phyloP scores from a whole-genome alignment of 2,113 vertebrate species.

The Psammodynastes pulverulentus region DNA sequence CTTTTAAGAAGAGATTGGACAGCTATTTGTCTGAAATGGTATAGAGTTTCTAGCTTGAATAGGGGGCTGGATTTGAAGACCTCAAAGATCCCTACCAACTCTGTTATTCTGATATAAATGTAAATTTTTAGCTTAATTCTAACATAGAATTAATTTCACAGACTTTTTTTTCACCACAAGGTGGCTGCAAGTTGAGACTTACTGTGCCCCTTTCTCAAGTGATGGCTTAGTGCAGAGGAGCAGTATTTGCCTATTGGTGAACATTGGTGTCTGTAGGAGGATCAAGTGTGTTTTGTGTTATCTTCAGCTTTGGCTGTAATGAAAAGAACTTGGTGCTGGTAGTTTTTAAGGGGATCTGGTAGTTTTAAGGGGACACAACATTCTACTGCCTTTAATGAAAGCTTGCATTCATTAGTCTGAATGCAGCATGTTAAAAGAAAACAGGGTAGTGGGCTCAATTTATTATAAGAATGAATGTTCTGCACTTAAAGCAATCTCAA shows the following conservation, averaged over 20 bases:
- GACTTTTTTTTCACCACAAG: not conserved
- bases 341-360: not conserved
- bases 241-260: not conserved
- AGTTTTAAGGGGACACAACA: not conserved
- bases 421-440: not conserved
- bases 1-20: too few relatives aligned
- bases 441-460: not conserved
- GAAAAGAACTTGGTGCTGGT: not conserved
- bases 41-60: not conserved
- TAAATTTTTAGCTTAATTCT: not conserved
- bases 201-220: not conserved
- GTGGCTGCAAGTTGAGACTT: not conserved
- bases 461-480: not conserved
- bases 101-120: not conserved
- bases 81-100: not conserved
- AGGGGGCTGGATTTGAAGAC: not conserved
- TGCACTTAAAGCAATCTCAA: not conserved
- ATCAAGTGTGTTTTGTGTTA: not conserved
- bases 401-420: not conserved
- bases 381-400: not conserved
- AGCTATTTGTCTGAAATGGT: not conserved
- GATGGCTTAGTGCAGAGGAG: not conserved
- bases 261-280: not conserved
- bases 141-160: not conserved
- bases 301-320: not conserved